Base-by-base conservation (phyloP, 2,888 invertebrate genomes). In the Rosalia funebris region DNA sequence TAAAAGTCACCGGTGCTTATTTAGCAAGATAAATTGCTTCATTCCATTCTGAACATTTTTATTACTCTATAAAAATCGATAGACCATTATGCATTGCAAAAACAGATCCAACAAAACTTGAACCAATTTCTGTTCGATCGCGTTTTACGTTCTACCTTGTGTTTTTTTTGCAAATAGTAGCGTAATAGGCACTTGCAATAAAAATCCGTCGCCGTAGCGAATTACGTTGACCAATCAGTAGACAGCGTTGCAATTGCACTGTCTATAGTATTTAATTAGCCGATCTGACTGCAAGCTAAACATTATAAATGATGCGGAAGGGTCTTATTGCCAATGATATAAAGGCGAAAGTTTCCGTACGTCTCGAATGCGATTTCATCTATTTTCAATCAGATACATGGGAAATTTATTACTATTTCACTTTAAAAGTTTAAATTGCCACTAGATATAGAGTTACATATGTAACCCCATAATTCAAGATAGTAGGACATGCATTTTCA, bases 51-150 rank as follows among this genome's bases (percentile, higher is more conserved):
- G 50, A 39, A 41, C 50, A 39, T 50, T 39, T 50, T 50, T 50
- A 50, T 50, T 37, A 41, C 50, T 39, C 31, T 50, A 50, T 50
- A 50, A 50, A 50, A 50, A 50, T 50, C 50, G 50, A 50, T 50
- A 39, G 50, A 15, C 39, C 50, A 50, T 50, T 50, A 50, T 41
- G 19, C 50, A 50, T 39, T 39, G 12, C 50, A 50, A 50, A 50
- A 39, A 50, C 31, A 50, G 14, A 41, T 50, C 14, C 50, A 50
- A 50, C 50, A 50, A 50, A 50, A 50, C 50, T 37, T 39, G 25
- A 15, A 25, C 50, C 50, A 50, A 50, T 50, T 25, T 46, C 50
- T 25, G 31, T 50, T 39, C 50, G n/a, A 14, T 39, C 39, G 50
- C 20, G 20, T 48, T 37, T 44, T 25, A 19, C 31, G 50, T 39